Evolutionary conservation across 2,113 vertebrate genomes (phyloP).

Genomic region (Hemiscyllium ocellatum): DNA sequence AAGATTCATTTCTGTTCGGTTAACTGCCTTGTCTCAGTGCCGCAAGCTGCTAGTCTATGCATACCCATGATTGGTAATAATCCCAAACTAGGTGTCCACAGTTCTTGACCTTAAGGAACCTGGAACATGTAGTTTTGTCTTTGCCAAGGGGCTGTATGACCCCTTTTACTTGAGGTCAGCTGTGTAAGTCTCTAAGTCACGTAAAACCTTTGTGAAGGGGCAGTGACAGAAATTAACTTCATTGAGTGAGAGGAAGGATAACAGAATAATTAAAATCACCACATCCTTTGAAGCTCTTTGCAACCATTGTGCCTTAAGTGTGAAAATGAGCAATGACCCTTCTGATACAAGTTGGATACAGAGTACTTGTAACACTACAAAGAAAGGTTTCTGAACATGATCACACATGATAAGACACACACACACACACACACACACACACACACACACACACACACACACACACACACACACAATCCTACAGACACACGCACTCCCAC

Average conservation of each 20-base stretch:
- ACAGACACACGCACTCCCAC: no score
- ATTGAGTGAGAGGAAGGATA: not conserved
- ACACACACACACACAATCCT: no score
- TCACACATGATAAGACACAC: no score
- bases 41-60: not conserved
- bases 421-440: no score
- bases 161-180: not conserved
- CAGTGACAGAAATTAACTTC: not conserved
- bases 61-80: not conserved
- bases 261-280: not conserved
- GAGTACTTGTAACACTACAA: not conserved
- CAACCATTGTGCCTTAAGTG: not conserved
- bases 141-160: not conserved
- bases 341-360: not conserved
- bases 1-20: not conserved
- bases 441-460: no score
- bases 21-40: not conserved
- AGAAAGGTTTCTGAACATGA: not conserved
- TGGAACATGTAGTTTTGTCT: not conserved
- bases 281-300: not conserved
- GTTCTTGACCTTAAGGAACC: not conserved
- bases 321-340: not conserved
- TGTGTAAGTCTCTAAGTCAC: not conserved
- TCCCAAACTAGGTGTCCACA: not conserved
- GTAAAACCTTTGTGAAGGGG: not conserved